Conservation (phyloP, 1,140 invertebrate species). For the Platyscapa corneri region DNA sequence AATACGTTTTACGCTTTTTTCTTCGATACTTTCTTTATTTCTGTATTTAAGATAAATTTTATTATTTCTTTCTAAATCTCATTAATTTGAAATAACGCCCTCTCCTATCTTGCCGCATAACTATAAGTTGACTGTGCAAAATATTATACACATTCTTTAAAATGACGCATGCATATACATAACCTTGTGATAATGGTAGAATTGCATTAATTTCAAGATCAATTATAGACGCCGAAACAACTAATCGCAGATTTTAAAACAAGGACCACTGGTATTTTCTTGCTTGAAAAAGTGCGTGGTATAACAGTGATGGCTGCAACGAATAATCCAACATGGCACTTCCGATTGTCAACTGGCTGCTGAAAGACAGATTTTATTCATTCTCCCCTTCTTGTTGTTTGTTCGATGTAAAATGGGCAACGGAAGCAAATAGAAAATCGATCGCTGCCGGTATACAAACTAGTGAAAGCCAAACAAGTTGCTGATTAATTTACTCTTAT, state of each 20-base stretch:
- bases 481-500: background rate
- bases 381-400: conserved; percentile 55
- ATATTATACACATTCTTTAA: background rate
- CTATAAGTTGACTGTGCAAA: too few relatives aligned
- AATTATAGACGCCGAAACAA: background rate
- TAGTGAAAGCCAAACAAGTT: background rate
- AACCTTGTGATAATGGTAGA: background rate
- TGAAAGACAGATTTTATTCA: background rate
- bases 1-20: too few relatives aligned
- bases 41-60: too few relatives aligned
- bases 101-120: too few relatives aligned
- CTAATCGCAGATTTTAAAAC: background rate
- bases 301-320: background rate
- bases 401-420: conserved; percentile 62
- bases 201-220: background rate
- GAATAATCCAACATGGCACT: background rate
- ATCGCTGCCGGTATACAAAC: background rate
- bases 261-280: background rate
- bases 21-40: too few relatives aligned
- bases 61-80: too few relatives aligned
- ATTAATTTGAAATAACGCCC: too few relatives aligned
- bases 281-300: background rate
- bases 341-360: conserved; percentile 14
- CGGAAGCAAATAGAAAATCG: conserved; percentile 18
- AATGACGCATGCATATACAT: background rate